These are phyloP conservation scores for Emys orbicularis DNA, from an alignment of 2,797 vertebrate genomes.

Conservation along the genomic window DNA sequence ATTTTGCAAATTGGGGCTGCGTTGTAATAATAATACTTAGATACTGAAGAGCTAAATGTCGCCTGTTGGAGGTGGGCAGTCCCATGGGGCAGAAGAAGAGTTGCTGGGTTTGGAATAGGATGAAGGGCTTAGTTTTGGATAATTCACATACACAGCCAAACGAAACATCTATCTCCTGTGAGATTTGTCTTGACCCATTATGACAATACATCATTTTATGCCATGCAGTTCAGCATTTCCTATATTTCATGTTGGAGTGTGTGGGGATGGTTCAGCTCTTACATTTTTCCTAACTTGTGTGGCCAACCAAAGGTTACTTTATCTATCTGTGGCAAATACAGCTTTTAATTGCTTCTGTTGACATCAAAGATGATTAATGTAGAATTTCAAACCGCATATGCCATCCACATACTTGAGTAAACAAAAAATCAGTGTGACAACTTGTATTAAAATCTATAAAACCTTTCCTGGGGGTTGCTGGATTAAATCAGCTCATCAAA, in stretches of 20 bases:
- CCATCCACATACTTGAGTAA: constrained; percentile 70
- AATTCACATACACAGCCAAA: neutral
- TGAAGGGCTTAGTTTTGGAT: neutral
- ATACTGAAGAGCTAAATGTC: neutral
- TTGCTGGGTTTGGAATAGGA: neutral
- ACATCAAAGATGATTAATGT: constrained; percentile 62
- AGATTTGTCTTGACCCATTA: neutral
- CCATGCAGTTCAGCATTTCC: neutral
- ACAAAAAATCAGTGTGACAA: constrained; percentile 61
- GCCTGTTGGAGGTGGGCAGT: too few species aligned
- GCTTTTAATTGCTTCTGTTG: constrained; percentile 17
- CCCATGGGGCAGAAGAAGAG: neutral
- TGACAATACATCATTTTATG: neutral
- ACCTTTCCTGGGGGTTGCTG: constrained; percentile 62
- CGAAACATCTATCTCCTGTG: neutral
- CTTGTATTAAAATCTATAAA: constrained; percentile 74
- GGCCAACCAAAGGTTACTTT: neutral
- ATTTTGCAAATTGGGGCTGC: neutral
- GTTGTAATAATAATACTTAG: neutral
- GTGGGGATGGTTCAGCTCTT: neutral
- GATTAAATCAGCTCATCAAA: constrained; percentile 72
- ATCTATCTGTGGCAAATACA: constrained; percentile 6
- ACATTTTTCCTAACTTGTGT: neutral
- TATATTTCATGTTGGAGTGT: neutral
- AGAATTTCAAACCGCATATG: constrained; percentile 46